These are phyloP conservation scores for Megathymus violae DNA, from an alignment of 1,140 invertebrate genomes.

Conservation along the genomic window DNA sequence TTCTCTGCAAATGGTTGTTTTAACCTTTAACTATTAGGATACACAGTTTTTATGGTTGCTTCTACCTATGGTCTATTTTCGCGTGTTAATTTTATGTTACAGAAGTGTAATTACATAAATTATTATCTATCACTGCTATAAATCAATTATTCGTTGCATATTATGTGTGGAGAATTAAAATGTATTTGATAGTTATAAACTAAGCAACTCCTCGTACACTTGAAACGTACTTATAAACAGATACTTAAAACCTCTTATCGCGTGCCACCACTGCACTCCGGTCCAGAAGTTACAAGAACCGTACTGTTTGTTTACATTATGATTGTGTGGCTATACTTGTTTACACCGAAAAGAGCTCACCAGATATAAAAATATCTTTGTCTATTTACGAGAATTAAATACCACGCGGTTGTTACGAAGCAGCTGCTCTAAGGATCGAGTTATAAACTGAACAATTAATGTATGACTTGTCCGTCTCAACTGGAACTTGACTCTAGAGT, in stretches of 20 bases:
- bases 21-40: too few relatives aligned
- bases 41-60: too few relatives aligned
- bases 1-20: too few relatives aligned
- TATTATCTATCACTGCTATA: not conserved
- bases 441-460: slow-evolving; percentile 78
- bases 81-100: too few relatives aligned
- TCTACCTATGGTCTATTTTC: too few relatives aligned
- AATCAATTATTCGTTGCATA: not conserved
- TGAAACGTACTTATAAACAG: too few relatives aligned
- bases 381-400: slow-evolving; percentile 82
- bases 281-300: slow-evolving; percentile 45
- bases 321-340: slow-evolving; percentile 69
- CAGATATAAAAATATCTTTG: slow-evolving; percentile 81
- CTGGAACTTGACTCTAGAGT: slow-evolving; percentile 53
- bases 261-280: slow-evolving; percentile 19
- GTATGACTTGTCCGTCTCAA: slow-evolving; percentile 52
- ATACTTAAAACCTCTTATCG: slow-evolving; percentile 9
- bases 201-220: not conserved
- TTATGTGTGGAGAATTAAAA: slow-evolving; percentile 5
- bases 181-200: slow-evolving; percentile 7
- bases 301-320: slow-evolving; percentile 72
- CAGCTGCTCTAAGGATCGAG: slow-evolving; percentile 74
- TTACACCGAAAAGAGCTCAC: slow-evolving; percentile 69
- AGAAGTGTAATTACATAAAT: not conserved
- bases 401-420: slow-evolving; percentile 69